Base-by-base conservation (phyloP, 30 jellyfish, hydroid and myxozoan species). In the Morbakka virulenta region DNA sequence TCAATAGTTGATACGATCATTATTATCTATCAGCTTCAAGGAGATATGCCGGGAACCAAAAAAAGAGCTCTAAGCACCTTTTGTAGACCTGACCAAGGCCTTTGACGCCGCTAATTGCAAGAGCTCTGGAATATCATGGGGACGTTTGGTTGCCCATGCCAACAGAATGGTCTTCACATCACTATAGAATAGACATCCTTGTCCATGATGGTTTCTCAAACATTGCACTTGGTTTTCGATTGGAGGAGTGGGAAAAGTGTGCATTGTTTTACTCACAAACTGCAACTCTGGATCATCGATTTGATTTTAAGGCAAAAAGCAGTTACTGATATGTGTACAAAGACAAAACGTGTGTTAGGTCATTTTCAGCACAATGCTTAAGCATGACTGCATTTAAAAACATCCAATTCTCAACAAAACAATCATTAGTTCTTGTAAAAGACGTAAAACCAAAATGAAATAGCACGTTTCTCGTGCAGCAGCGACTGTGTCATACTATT, bases 341-440 rank as follows among this genome's bases (percentile, higher is more conserved):
- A 53, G 69, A 32, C 69, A 53, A 53, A 32, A n/a, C 69, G 79
- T 14, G 23, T 74, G 27, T 83, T 74, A 28, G 30, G 69, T 31
- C 86, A 74, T 57, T 74, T 74, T 66, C 47, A 74, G 22, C 84
- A 57, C 82, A 51, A 83, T 32, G n/a, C 86, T 32, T 67, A 24
- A 28, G 86, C 86, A 57, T 74, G 84, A 74, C 36, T 47, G 20
- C 41, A 13, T 57, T n/a, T n/a, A n/a, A n/a, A 66, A 48, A 74
- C 29, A 74, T 74, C 24, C 86, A 74, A 35, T 31, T 51, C 25
- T 64, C 52, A 68, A 36, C 68, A 30, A 49, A 68, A 26, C 64
- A 68, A n/a, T 70, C 68, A 30, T 68, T 25, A 30, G 72, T 68
- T 68, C 71, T 68, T 68, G 29, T 53, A n/a, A 28, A 53, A n/a